Conservation (phyloP, 2,797 vertebrate species). For the Antrozous pallidus region DNA sequence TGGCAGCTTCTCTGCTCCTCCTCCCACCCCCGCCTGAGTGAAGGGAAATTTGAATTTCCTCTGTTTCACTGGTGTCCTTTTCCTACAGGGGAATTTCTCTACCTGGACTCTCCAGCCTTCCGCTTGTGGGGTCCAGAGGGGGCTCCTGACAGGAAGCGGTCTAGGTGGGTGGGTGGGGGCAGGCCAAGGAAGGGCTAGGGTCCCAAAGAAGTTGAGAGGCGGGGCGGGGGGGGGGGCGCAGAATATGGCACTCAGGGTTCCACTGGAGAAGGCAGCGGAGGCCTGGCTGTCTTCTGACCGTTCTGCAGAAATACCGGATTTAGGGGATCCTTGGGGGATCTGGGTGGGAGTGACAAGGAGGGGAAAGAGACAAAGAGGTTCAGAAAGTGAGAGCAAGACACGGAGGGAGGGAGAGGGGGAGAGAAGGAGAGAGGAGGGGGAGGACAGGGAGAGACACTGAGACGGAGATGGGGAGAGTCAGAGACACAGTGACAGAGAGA, state of each 20-base stretch:
- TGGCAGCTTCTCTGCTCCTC: background rate
- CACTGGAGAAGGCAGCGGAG: background rate
- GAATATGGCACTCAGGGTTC: background rate
- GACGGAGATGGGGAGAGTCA: too few relatives aligned
- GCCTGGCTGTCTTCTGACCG: background rate
- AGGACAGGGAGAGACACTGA: background rate
- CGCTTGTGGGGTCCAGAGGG: slow-evolving; percentile 30
- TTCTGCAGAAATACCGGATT: background rate
- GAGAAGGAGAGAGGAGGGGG: background rate
- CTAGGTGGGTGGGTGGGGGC: slow-evolving; percentile 43
- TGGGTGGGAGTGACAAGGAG: background rate
- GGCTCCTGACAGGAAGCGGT: slow-evolving; percentile 42
- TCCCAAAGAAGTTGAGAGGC: background rate
- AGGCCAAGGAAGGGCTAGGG: slow-evolving; percentile 4
- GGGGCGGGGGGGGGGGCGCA: too few relatives aligned
- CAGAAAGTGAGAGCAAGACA: background rate
- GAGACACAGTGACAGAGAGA: background rate
- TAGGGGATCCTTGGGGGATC: background rate
- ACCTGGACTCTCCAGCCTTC: slow-evolving; percentile 67
- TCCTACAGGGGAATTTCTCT: slow-evolving; percentile 60
- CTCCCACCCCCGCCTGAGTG: background rate
- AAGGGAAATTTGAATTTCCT: slow-evolving; percentile 69
- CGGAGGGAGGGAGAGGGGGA: background rate
- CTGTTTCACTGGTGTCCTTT: background rate
- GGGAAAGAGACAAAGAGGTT: background rate